These are phyloP conservation scores for Ditylenchus dipsaci DNA, from an alignment of 1,140 invertebrate genomes.

Conservation along the genomic window DNA sequence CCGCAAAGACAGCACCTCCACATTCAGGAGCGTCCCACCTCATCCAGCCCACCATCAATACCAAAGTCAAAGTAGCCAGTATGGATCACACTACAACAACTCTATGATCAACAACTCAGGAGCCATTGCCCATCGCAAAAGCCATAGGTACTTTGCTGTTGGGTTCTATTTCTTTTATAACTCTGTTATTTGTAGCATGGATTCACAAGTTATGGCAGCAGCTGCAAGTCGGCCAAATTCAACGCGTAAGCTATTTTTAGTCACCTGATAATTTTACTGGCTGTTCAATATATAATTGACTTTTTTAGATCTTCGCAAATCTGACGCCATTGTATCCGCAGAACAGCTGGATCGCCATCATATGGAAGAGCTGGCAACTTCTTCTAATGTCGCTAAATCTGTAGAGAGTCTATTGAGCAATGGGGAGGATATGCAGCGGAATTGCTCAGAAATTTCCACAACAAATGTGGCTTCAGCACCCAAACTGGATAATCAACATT, in stretches of 20 bases:
- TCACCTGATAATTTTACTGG: no score
- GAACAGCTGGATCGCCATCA: slow-evolving; percentile 35
- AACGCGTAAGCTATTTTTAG: slow-evolving; percentile 12
- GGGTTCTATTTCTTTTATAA: no score
- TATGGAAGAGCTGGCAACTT: background rate
- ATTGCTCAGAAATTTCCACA: background rate
- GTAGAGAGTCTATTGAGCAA: background rate
- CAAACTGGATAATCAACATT: background rate
- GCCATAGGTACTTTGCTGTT: slow-evolving; percentile 5
- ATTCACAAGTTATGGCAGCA: slow-evolving; percentile 48
- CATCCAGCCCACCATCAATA: background rate
- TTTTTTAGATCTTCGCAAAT: slow-evolving; percentile 32
- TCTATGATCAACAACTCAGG: background rate
- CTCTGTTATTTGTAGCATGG: slow-evolving; percentile 36
- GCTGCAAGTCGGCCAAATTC: slow-evolving; percentile 13
- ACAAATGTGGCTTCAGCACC: background rate
- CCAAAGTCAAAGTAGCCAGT: background rate
- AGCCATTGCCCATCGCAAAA: slow-evolving; percentile 44
- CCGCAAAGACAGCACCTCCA: background rate
- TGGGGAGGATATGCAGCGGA: background rate
- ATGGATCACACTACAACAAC: background rate
- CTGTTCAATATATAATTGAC: background rate
- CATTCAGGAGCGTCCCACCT: slow-evolving; percentile 2
- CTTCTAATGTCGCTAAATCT: background rate
- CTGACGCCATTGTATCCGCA: slow-evolving; percentile 29